phyloP scores from a whole-genome alignment of 2,888 invertebrate species.

The Chaetogeoica ovagalla region DNA sequence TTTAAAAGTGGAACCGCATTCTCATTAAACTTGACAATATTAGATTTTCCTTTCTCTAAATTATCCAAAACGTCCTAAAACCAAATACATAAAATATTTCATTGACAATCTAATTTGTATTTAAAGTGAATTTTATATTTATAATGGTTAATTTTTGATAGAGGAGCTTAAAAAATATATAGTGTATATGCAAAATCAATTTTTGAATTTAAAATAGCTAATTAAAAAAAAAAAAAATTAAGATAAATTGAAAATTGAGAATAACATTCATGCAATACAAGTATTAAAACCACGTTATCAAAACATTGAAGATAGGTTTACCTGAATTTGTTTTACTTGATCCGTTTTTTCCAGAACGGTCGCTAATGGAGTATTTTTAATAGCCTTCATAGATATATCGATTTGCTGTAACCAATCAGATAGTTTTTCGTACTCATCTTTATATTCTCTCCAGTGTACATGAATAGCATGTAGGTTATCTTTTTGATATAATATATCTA shows the following conservation, averaged over 20 bases:
- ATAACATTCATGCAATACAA: too few species aligned
- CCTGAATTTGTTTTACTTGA: constrained; percentile 75
- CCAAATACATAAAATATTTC: background rate
- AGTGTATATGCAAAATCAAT: background rate
- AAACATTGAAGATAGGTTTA: constrained; percentile 45
- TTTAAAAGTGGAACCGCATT: constrained; percentile 75
- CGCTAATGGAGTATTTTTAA: constrained; percentile 79
- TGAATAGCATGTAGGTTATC: constrained; percentile 80
- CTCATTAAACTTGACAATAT: constrained; percentile 81
- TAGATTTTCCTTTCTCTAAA: constrained; percentile 75
- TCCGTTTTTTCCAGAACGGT: constrained; percentile 81
- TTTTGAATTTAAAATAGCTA: background rate
- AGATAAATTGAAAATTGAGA: background rate
- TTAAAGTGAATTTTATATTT: background rate
- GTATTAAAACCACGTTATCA: background rate
- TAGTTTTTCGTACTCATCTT: constrained; percentile 87
- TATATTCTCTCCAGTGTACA: constrained; percentile 84
- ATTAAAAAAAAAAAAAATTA: background rate
- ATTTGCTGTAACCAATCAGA: constrained; percentile 93
- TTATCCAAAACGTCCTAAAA: constrained; percentile 71
- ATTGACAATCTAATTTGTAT: background rate
- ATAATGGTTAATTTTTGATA: too few species aligned
- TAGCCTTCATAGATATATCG: constrained; percentile 86
- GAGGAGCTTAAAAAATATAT: too few species aligned
- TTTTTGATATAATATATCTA: constrained; percentile 81